Evolutionary conservation across 1,140 invertebrate genomes (phyloP).

Genomic region (Acromyrmex charruanus): DNA sequence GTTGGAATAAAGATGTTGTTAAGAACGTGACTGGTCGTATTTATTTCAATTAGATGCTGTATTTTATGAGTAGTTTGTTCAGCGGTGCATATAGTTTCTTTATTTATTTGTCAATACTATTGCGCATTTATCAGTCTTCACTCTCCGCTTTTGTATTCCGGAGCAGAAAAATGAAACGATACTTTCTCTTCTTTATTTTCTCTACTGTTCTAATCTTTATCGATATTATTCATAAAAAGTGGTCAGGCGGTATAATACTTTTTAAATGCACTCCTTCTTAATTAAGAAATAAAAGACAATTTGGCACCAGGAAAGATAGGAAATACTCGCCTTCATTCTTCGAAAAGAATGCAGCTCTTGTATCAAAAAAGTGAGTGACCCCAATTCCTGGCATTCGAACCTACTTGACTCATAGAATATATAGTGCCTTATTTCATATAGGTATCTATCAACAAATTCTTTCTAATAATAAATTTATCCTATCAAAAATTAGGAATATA

Average conservation of each 20-base stretch:
- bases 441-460: slow-evolving; percentile 17
- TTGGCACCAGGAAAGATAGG: slow-evolving; percentile 60
- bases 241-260: slow-evolving; percentile 38
- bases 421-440: neutral
- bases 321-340: slow-evolving; percentile 57
- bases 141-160: slow-evolving; percentile 22
- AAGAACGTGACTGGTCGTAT: slow-evolving; percentile 27
- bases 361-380: slow-evolving; percentile 51
- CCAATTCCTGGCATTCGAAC: slow-evolving; percentile 50
- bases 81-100: slow-evolving; percentile 21
- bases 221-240: slow-evolving; percentile 58
- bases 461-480: neutral
- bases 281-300: slow-evolving; percentile 75
- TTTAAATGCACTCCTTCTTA: slow-evolving; percentile 62
- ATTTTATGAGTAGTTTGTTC: slow-evolving; percentile 55
- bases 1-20: slow-evolving; percentile 33
- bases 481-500: neutral
- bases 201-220: slow-evolving; percentile 52
- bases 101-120: slow-evolving; percentile 20
- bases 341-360: slow-evolving; percentile 60
- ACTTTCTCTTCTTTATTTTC: slow-evolving; percentile 48
- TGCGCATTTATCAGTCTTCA: slow-evolving; percentile 55
- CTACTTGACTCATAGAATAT: neutral
- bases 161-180: slow-evolving; percentile 5
- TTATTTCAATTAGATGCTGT: slow-evolving; percentile 39